Evolutionary conservation across 2,888 invertebrate species (phyloP).

Genomic region (Cybosia mesomella): DNA sequence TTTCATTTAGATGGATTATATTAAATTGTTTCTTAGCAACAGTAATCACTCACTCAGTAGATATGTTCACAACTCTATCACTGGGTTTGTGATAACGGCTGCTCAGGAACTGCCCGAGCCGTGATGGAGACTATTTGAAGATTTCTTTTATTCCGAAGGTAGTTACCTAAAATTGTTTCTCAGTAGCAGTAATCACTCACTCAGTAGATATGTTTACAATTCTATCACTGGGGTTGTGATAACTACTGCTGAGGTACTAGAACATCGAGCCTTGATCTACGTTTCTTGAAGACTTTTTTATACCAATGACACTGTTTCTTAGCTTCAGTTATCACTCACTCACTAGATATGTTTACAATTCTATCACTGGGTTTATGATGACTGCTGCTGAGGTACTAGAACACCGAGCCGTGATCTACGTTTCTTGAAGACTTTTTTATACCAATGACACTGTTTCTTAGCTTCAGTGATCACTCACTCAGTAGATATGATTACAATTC

Average conservation of each 20-base stretch:
- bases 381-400: neutral
- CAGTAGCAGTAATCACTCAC: conserved; percentile 20
- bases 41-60: conserved; percentile 25
- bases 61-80: conserved; percentile 27
- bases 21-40: no score
- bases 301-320: neutral
- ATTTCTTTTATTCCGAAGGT: no score
- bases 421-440: no score
- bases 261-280: neutral
- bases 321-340: conserved; percentile 9
- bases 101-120: no score
- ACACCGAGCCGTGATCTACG: no score
- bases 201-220: conserved; percentile 35
- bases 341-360: conserved; percentile 18
- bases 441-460: neutral
- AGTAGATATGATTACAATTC: no score
- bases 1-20: neutral
- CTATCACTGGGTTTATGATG: conserved; percentile 17
- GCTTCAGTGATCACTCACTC: conserved; percentile 24
- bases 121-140: no score
- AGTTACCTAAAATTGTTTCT: neutral
- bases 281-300: neutral
- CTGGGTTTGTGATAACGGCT: conserved; percentile 22
- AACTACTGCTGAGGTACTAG: conserved; percentile 4
- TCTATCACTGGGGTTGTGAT: conserved; percentile 39